Evolutionary conservation across 2,113 vertebrate species (phyloP), one percentile per base, ranked within the genome.

Genomic region (Scatophagus argus): DNA sequence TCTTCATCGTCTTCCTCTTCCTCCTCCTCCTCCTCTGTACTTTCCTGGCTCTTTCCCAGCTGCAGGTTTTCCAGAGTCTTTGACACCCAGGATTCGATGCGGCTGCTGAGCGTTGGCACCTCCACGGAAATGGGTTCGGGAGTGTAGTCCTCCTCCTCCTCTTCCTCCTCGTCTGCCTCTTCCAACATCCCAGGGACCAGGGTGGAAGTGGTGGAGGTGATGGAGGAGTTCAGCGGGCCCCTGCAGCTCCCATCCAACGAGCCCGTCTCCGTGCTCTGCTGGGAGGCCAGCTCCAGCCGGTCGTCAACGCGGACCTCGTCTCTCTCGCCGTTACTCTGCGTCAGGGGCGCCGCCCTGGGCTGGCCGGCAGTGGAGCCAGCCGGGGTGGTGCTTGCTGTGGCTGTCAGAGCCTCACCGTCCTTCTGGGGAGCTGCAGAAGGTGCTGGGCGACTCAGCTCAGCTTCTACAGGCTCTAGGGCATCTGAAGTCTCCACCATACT

Each of bases 121-220:
- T 97, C 97, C 66, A 97, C 96, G 3, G 97, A 95, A 75, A 97
- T 96, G 31, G 97, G 97, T 79, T 96, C 96, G 0, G 96, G 97
- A 12, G 94, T 82, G 81, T 99, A 97, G 85, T 99, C 98, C 9
- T 97, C 96, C 34, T 97, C 96, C 9, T 98, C 96, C 0, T 98
- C 96, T 0, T 97, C 96, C 0, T 97, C 96, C 6, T 97, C 96
- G 1, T 97, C 96, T 0, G 96, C 97, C 83, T 99, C 98, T 70
- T 99, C 98, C 66, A 99, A 92, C 97, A 99, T 99, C 71, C 97
- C 98, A 0, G 98, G 98, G 51, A 99, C 98, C 13, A 99, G 94
- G 16, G 98, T 99, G 91, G 97, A 99, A 51, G 97, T 97, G 84
- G 98, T 97, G 89, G 97, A 99, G 66, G 97, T 99, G 94, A 99